phyloP scores from a whole-genome alignment of 2,113 vertebrate genomes.

The Gallinago paraguaiae region DNA sequence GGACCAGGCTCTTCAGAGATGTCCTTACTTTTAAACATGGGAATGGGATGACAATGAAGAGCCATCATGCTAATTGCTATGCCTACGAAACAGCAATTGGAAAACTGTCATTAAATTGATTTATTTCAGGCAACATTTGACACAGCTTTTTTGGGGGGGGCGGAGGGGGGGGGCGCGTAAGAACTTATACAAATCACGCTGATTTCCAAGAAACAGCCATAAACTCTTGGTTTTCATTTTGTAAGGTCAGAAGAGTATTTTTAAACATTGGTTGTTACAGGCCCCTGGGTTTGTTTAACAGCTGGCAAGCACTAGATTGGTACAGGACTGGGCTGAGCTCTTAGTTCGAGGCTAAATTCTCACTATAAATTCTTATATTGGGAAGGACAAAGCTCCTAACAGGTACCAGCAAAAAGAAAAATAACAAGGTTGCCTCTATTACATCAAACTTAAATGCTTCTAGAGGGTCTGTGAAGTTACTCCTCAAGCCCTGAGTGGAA shows the following conservation, averaged over 20 bases:
- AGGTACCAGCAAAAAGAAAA: background rate
- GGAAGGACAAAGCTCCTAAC: background rate
- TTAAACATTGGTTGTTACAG: background rate
- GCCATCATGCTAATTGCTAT: background rate
- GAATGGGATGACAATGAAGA: background rate
- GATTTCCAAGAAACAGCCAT: background rate
- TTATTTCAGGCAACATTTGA: background rate
- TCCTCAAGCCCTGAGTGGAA: background rate
- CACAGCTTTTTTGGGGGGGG: background rate
- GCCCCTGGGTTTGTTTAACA: background rate
- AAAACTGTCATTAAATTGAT: background rate
- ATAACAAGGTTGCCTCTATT: fast-evolving
- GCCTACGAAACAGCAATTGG: background rate
- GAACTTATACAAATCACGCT: background rate
- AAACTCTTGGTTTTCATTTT: background rate
- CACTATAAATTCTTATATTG: background rate
- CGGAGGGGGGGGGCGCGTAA: background rate
- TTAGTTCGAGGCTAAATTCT: background rate
- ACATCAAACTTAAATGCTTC: background rate
- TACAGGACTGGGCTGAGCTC: background rate
- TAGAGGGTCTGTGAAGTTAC: background rate
- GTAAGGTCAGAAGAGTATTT: background rate
- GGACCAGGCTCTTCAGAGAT: background rate
- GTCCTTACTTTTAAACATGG: background rate
- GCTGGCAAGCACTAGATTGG: background rate